phyloP scores from a whole-genome alignment of 2,888 invertebrate genomes.

The Sylvicola cinctus region DNA sequence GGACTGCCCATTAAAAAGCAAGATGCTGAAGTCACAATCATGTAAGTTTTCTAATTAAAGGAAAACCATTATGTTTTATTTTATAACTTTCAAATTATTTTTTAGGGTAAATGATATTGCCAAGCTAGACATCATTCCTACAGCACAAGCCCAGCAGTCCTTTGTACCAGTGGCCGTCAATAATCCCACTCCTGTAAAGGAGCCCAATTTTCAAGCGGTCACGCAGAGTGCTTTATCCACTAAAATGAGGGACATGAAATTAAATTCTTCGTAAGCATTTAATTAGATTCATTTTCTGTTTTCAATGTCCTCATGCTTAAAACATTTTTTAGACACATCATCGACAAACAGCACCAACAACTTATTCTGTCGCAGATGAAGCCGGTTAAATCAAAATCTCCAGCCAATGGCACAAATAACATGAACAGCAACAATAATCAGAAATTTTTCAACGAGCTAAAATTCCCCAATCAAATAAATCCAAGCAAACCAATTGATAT shows the following conservation, averaged over 20 bases:
- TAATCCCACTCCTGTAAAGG: conserved; percentile 23
- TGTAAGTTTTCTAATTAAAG: conserved; percentile 23
- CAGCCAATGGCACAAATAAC: not conserved
- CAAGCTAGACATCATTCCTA: conserved; percentile 54
- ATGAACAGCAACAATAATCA: conserved; percentile 7
- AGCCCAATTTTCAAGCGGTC: conserved; percentile 17
- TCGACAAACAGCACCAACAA: not conserved
- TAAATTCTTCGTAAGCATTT: conserved; percentile 11
- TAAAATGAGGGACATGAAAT: conserved; percentile 20
- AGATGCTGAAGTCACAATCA: conserved; percentile 37
- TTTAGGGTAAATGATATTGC: conserved; percentile 50
- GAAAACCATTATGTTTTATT: not conserved
- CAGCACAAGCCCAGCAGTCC: conserved; percentile 27
- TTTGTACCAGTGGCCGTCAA: conserved; percentile 21
- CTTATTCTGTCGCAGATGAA: not conserved
- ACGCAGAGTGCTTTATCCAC: conserved; percentile 13
- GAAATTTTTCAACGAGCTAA: too few relatives aligned
- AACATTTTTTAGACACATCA: not conserved
- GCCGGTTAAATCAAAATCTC: not conserved
- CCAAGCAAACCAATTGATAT: conserved; percentile 25
- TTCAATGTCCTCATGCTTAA: not conserved
- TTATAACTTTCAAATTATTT: conserved; percentile 8
- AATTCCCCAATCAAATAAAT: too few relatives aligned
- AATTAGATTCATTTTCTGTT: not conserved
- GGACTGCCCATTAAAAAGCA: conserved; percentile 34